A percentile compares a stretch with the other conserved stretches of the same genome.
These are phyloP conservation scores for Clupea harengus DNA, from an alignment of 2,113 vertebrate species.

Conservation along the genomic window DNA sequence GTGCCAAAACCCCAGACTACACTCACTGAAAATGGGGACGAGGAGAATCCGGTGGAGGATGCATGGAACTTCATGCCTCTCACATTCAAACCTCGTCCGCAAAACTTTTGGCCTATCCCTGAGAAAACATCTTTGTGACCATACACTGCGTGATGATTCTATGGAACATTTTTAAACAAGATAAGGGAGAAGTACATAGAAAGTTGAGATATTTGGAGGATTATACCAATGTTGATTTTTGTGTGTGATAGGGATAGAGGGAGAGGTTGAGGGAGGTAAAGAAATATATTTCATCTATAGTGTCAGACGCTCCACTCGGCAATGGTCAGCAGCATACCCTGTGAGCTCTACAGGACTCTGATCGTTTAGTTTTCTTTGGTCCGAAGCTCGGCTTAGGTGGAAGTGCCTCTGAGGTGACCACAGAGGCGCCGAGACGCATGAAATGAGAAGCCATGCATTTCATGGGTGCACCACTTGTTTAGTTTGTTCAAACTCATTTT, in stretches of 20 bases:
- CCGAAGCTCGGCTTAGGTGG: constrained; percentile 30
- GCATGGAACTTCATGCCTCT: not conserved
- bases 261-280: not conserved
- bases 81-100: not conserved
- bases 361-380: constrained; percentile 37
- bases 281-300: not conserved
- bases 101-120: constrained; percentile 14
- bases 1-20: not conserved
- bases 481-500: constrained; percentile 49
- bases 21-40: not conserved
- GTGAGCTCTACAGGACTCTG: constrained; percentile 58
- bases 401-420: constrained; percentile 32
- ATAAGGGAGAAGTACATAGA: not conserved
- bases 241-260: not conserved
- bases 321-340: not conserved
- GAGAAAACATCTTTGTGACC: constrained; percentile 17
- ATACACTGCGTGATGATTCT: not conserved
- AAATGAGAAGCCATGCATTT: constrained; percentile 55
- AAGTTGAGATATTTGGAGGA: not conserved
- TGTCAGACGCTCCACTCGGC: not conserved
- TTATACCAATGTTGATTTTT: not conserved
- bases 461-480: constrained; percentile 57
- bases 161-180: not conserved
- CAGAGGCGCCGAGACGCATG: constrained; percentile 48
- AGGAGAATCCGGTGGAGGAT: not conserved